Evolutionary conservation across 2,888 invertebrate genomes (phyloP).

Genomic region (Hemithea aestivaria): DNA sequence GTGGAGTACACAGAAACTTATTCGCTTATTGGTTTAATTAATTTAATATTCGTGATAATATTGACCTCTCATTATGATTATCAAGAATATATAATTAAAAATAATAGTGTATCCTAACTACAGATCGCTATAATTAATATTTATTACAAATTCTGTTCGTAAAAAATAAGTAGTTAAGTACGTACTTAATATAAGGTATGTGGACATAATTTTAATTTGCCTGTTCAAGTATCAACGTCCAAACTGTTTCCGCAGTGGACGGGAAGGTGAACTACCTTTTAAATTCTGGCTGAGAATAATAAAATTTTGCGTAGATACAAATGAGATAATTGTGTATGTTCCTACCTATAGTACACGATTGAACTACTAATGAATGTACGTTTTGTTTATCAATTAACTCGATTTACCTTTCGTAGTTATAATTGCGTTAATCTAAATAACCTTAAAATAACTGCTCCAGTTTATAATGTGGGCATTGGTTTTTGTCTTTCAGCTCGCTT

Average conservation of each 20-base stretch:
- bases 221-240: conserved; percentile 3
- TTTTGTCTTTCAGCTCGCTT: too few relatives aligned
- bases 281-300: conserved; percentile 9
- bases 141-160: too few relatives aligned
- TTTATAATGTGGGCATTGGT: too few relatives aligned
- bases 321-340: conserved; percentile 12
- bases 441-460: conserved; percentile 10
- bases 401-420: conserved; percentile 24
- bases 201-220: conserved; percentile 1
- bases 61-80: too few relatives aligned
- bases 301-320: conserved; percentile 19
- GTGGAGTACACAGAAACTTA: too few relatives aligned
- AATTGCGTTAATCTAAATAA: conserved; percentile 24
- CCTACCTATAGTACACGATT: neutral
- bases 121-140: too few relatives aligned
- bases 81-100: too few relatives aligned
- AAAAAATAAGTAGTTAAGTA: too few relatives aligned
- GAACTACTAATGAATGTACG: conserved; percentile 20
- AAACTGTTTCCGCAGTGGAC: conserved; percentile 4
- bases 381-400: conserved; percentile 27
- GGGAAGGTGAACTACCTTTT: conserved; percentile 9
- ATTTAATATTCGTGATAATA: too few relatives aligned
- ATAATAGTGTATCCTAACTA: too few relatives aligned
- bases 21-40: too few relatives aligned
- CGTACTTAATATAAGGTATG: too few relatives aligned